Percentiles rank a stretch among this genome's conserved stretches.
phyloP scores from a whole-genome alignment of 23 tunicate genomes.

The Botrylloides violaceus region DNA sequence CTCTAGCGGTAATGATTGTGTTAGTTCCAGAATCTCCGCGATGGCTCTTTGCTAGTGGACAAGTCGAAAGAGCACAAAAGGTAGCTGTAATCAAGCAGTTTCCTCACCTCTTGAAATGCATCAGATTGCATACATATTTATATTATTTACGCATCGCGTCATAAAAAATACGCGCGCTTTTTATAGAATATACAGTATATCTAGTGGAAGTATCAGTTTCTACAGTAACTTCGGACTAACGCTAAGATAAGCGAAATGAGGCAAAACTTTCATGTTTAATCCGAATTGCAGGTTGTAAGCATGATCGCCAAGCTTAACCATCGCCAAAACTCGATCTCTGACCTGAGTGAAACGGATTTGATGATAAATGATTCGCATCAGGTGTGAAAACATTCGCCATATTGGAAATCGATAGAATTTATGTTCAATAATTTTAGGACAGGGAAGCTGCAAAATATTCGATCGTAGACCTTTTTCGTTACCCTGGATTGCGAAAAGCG shows the following conservation, averaged over 20 bases:
- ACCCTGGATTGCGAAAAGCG: slow-evolving; percentile 2
- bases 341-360: too few species aligned
- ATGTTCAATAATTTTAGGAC: not conserved
- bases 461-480: not conserved
- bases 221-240: too few species aligned
- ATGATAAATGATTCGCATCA: too few species aligned
- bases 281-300: not conserved
- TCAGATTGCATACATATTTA: not conserved
- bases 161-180: too few species aligned
- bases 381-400: too few species aligned
- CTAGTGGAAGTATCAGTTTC: too few species aligned
- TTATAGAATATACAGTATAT: too few species aligned
- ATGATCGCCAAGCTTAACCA: not conserved
- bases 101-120: too few species aligned
- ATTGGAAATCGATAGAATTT: too few species aligned
- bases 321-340: not conserved
- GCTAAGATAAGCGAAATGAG: too few species aligned
- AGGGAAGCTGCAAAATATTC: not conserved
- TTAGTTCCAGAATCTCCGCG: slow-evolving; percentile 12
- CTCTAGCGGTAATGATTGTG: not conserved
- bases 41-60: not conserved
- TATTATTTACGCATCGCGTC: not conserved
- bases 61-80: not conserved
- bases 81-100: too few species aligned
- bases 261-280: too few species aligned